Evolutionary conservation across 2,888 invertebrate genomes (phyloP), one percentile per base, ranked within the genome.

Genomic region (Platerodrilus igneus): DNA sequence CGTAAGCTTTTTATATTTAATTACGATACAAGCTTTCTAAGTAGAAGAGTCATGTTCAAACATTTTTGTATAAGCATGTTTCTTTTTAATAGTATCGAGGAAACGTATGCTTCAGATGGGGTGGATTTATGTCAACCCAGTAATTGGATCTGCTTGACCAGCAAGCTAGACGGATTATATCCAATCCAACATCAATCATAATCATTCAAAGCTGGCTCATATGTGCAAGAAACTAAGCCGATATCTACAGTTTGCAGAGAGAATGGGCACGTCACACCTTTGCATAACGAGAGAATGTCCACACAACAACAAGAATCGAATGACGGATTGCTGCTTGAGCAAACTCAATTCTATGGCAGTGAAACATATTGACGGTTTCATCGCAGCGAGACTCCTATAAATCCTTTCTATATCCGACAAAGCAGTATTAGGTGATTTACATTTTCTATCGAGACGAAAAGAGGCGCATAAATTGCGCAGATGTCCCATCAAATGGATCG

Each of bases 391-490:
- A 55, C 53, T 50, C 43, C 55, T 53, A 58, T 59, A 59, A 58
- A 58, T 59, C 54, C 42, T 39, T 45, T 47, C 45, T 21, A 18
- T 31, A 34, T 45, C 42, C 45, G 41, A 41, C 41, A 44, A 45
- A 41, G 41, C 45, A 41, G 38, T 48, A 41, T n/a, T 42, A 45
- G 53, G 60, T 64, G 66, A 67, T 66, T 64, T 64, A 64, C 65
- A 61, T 63, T 59, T 62, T 60, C 63, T 61, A 64, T 63, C 60
- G 59, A 52, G 55, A 57, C 58, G 59, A 58, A 60, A 62, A 64
- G 62, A 60, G 63, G 58, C 55, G 57, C 60, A 65, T 66, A 65
- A 65, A 67, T 66, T 63, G 60, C 57, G 57, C 61, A 61, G 62
- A 64, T 63, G 65, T 64, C 62, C 61, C 57, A 58, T 62, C 57